Conservation (phyloP, 2,797 vertebrate species). For the Neosalanx taihuensis region DNA sequence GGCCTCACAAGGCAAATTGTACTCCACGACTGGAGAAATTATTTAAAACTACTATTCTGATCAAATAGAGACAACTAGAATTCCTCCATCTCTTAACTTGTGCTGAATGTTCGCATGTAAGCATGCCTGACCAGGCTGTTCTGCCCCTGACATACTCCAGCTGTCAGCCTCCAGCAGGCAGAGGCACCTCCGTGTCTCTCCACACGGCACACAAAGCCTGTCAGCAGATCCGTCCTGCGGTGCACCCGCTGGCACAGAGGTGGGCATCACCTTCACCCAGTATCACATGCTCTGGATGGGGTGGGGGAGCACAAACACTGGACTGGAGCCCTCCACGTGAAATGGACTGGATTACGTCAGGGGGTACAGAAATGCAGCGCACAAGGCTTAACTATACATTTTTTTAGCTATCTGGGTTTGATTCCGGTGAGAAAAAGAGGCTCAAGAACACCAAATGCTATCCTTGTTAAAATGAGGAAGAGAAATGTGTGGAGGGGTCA, state of each 20-base stretch:
- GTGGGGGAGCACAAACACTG: constrained; percentile 44
- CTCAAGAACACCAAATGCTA: neutral
- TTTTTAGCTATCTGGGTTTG: too few species aligned
- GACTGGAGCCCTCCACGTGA: constrained; percentile 39
- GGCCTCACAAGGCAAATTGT: neutral
- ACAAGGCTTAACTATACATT: neutral
- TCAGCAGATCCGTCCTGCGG: constrained; percentile 45
- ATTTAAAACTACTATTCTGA: too few species aligned
- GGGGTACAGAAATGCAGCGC: neutral
- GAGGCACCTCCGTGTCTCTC: constrained; percentile 4
- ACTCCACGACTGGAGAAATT: too few species aligned
- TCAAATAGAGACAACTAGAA: too few species aligned
- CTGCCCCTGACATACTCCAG: neutral
- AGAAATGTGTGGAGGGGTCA: constrained; percentile 12
- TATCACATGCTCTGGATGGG: constrained; percentile 21
- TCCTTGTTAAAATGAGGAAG: constrained; percentile 26
- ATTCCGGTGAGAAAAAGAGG: too few species aligned
- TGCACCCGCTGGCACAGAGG: constrained; percentile 48
- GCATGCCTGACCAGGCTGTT: neutral
- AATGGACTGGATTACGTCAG: constrained; percentile 44
- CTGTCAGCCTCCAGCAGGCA: constrained; percentile 3
- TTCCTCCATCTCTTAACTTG: too few species aligned
- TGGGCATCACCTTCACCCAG: constrained; percentile 56
- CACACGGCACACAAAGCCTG: constrained; percentile 22
- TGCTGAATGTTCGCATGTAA: neutral